Conservation (phyloP, 2,888 invertebrate genomes). For the Synanthedon vespiformis region DNA sequence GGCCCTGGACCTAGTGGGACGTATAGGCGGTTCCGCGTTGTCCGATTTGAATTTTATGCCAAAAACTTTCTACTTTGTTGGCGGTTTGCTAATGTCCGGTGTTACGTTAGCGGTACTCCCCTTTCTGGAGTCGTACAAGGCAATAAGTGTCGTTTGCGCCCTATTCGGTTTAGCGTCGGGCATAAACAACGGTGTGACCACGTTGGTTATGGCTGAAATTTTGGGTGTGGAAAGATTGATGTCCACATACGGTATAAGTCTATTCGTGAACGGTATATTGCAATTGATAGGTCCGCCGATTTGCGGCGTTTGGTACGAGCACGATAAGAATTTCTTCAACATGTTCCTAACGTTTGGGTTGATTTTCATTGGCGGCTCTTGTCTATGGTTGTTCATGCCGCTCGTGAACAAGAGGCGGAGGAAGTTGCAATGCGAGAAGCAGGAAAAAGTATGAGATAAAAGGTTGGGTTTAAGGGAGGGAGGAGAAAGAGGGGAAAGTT, state of each 20-base stretch:
- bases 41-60: constrained; percentile 84
- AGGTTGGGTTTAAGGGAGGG: no score
- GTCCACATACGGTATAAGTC: constrained; percentile 87
- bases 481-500: no score
- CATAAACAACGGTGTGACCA: constrained; percentile 86
- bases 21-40: constrained; percentile 86
- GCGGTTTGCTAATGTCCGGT: constrained; percentile 82
- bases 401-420: constrained; percentile 67
- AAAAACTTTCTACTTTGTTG: constrained; percentile 84
- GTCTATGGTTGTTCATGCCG: constrained; percentile 83
- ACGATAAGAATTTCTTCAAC: constrained; percentile 73
- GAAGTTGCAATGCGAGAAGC: constrained; percentile 13
- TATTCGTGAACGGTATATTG: constrained; percentile 86
- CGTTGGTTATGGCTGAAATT: constrained; percentile 88
- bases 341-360: constrained; percentile 82
- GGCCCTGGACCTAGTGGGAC: constrained; percentile 82
- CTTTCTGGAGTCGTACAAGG: constrained; percentile 72
- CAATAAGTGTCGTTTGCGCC: constrained; percentile 77
- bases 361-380: constrained; percentile 78
- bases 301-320: constrained; percentile 79
- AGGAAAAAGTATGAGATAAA: constrained; percentile 1
- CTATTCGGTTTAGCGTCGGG: constrained; percentile 86
- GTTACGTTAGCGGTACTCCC: constrained; percentile 80
- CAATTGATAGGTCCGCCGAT: constrained; percentile 86
- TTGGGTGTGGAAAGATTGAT: constrained; percentile 86